Evolutionary conservation across 2,113 vertebrate genomes (phyloP), one percentile per base, ranked within the genome.

Genomic region (Cheilinus undulatus): DNA sequence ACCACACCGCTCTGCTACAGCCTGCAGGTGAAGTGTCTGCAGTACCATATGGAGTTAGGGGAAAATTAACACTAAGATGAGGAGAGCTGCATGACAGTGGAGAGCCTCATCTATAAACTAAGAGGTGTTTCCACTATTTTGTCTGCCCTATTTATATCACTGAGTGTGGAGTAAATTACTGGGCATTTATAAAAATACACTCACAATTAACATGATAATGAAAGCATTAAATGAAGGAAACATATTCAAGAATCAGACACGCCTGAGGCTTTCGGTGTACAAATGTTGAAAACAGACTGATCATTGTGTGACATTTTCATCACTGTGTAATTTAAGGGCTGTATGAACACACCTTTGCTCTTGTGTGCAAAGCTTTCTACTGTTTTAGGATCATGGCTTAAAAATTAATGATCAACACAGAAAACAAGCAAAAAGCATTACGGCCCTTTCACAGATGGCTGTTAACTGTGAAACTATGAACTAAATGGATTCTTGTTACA

Each of bases 1-100:
- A 68, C 80, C 85, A 85, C 82, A 80, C 76, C 75, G 93, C 95
- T 95, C 95, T 94, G 95, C 94, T 94, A 94, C 95, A 97, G 96
- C 97, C 97, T 95, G 94, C 97, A 98, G 97, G 97, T 99, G 96
- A 97, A 97, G 95, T 97, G 96, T 98, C 97, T 98, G 95, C 94
- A 95, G 93, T 93, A 94, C 97, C 97, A 99, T 97, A 99, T 99
- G 97, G 97, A 98, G 96, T 95, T 92, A 92, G 93, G 66, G 95
- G 95, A 95, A 96, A 99, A 99, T 97, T 97, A 98, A 99, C 95
- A 97, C 94, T 92, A 92, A 95, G 95, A 96, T 95, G 95, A 95
- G 94, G 95, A 97, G 95, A 93, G 92, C 94, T 92, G 90, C 83
- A 91, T 93, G 70, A 69, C 95, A 95, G 94, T 90, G 67, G 69